Base-by-base conservation (phyloP, 2,113 vertebrate genomes). In the Rhineura floridana region DNA sequence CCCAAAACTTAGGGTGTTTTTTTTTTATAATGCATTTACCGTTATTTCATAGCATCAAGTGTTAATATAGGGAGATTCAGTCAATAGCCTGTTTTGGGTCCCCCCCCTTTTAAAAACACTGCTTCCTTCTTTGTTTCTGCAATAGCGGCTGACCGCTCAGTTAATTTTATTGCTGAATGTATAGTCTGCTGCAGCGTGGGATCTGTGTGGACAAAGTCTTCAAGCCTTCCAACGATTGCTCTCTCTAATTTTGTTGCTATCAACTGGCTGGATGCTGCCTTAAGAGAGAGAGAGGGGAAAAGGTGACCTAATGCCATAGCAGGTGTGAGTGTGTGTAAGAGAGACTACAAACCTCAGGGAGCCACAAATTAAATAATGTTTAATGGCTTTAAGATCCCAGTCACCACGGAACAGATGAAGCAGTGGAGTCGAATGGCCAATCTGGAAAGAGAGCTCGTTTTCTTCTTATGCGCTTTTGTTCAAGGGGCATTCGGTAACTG, bases 331-430 rank as follows among this genome's bases (percentile, higher is more conserved):
- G 6, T 15, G 13, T 8, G n/a, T 12, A 59, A 59, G 59, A 59
- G 5, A 21, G 33, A 25, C n/a, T n/a, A n/a, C n/a, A 23, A 63
- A 72, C 94, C 86, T 88, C 94, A 92, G 95, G 91, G 62, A 72
- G 83, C 86, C 85, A 67, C 55, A 94, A 92, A 91, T 96, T 84
- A 93, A 95, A 89, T 86, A 92, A 84, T 0, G 28, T 62, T 92
- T 90, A 94, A 91, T 84, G 44, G 88, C 3, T 83, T 44, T 86
- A 42, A 93, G 88, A 91, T 79, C 92, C 50, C 23, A 2, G 3
- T 85, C 0, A 0, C 89, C 52, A 87, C 6, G 30, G 91, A 89
- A 84, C 46, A 3, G 65, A 90, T 50, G 95, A 69, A 90, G 94
- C 72, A 1, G 90, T 39, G 90, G 84, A 19, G 79, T 6, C 4